Evolutionary conservation across 2,797 vertebrate genomes (phyloP), one percentile per base, ranked within the genome.

Genomic region (Linurgus olivaceus): DNA sequence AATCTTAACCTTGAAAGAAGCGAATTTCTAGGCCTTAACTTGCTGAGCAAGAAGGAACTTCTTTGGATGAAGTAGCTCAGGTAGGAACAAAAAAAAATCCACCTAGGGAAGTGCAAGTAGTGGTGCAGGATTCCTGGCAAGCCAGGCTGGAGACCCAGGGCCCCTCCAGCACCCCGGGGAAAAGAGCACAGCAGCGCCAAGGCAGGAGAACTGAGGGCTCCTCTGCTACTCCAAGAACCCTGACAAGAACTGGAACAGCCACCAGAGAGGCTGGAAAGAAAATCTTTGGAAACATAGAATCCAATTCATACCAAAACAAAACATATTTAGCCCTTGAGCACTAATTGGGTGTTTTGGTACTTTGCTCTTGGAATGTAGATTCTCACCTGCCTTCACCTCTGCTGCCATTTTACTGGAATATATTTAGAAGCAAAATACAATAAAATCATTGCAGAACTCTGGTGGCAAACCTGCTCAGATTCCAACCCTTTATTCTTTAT

Each of bases 21-120:
- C 74, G 86, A 97, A 94, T 94, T 94, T 74, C 79, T 88, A 68
- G 91, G 90, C 90, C 94, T 95, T 85, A 73, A 96, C 90, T 96
- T 90, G 63, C 91, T 89, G 83, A 94, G 90, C 86, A 96, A 95
- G 20, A 74, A 96, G 71, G 72, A 83, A 86, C 63, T 67, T 59
- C 92, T 87, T 67, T 24, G 71, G 77, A 70, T 71, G 89, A 92
- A 95, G 81, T 86, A 80, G 65, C 45, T 94, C 50, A 59, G 40
- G 44, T 35, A 86, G 85, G 63, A 96, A 90, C 23, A 26, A 54
- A 73, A 68, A 68, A 24, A 70, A 44, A 7, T 71, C 73, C 84
- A 70, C 52, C 52, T 9, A 14, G 58, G 79, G 92, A 91, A 77
- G 23, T 94, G 18, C 51, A 85, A 65, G 82, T 21, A 66, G 84